These are phyloP conservation scores for Stenodema calcarata DNA, from an alignment of 2,888 invertebrate genomes.

Conservation along the genomic window DNA sequence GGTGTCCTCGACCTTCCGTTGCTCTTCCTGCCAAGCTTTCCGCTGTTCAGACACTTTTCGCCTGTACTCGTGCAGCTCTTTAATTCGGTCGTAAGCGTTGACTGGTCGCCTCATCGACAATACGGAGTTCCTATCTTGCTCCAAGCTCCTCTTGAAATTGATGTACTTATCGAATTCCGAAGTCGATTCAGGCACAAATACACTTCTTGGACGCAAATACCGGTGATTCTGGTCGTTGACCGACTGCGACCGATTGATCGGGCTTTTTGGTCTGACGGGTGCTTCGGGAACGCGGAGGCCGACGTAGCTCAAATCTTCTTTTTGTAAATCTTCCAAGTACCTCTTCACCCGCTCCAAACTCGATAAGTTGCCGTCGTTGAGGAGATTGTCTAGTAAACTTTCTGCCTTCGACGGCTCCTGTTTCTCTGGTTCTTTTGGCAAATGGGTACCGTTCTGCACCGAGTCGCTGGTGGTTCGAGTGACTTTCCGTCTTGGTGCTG, in stretches of 20 bases:
- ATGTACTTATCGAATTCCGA: conserved; percentile 40
- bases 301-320: conserved; percentile 14
- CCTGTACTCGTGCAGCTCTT: conserved; percentile 40
- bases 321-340: conserved; percentile 50
- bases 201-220: neutral
- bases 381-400: conserved; percentile 40
- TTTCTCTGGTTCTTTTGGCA: neutral
- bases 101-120: neutral
- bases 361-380: conserved; percentile 42
- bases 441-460: conserved; percentile 32
- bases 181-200: neutral
- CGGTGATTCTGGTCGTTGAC: neutral
- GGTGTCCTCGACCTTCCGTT: neutral
- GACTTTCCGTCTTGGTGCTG: conserved; percentile 44
- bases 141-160: conserved; percentile 31
- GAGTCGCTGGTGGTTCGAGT: conserved; percentile 46
- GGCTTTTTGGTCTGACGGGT: conserved; percentile 57
- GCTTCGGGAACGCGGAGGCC: conserved; percentile 26
- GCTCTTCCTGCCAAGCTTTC: conserved; percentile 6
- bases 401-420: neutral
- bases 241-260: conserved; percentile 41
- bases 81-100: conserved; percentile 30
- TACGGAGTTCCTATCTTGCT: neutral
- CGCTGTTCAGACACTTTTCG: conserved; percentile 14
- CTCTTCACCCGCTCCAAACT: conserved; percentile 52